A percentile compares a stretch with the other conserved stretches of the same genome.
Conservation (phyloP, 2,113 vertebrate species). For the Ptychochromis oligacanthus region DNA sequence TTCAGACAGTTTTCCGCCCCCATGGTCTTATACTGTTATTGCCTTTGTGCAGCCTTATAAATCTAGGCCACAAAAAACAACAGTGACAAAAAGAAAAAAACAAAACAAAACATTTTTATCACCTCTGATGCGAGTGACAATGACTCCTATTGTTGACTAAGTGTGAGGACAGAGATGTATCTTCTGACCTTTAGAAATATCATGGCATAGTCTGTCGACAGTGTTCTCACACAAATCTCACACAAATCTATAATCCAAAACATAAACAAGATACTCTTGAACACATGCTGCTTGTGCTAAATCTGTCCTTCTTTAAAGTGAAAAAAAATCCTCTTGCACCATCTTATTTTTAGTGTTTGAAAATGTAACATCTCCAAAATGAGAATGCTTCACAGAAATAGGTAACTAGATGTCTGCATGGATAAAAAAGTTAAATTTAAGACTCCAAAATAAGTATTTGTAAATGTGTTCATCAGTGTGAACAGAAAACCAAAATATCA, state of each 20-base stretch:
- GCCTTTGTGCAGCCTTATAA: constrained; percentile 49
- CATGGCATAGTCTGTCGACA: constrained; percentile 8
- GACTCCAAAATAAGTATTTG: background rate
- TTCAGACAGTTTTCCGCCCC: constrained; percentile 46
- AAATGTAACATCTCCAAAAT: background rate
- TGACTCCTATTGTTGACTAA: constrained; percentile 70
- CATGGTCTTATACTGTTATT: constrained; percentile 52
- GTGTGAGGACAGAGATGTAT: constrained; percentile 54
- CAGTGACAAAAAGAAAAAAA: constrained; percentile 4
- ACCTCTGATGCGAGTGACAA: constrained; percentile 54
- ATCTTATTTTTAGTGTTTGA: background rate
- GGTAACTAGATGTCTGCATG: background rate
- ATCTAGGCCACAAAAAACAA: constrained; percentile 53
- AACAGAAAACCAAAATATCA: background rate
- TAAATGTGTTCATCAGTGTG: background rate
- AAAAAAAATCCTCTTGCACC: background rate
- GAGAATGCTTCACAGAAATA: background rate
- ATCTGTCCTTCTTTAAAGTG: background rate
- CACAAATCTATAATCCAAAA: constrained; percentile 26
- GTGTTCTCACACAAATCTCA: constrained; percentile 7
- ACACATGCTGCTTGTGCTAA: background rate
- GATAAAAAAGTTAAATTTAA: background rate
- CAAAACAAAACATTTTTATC: constrained; percentile 22
- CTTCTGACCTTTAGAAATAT: constrained; percentile 64
- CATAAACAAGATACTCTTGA: constrained; percentile 13